Evolutionary conservation across 2,113 vertebrate genomes (phyloP), one percentile per base, ranked within the genome.

Genomic region (Etia nguti): DNA sequence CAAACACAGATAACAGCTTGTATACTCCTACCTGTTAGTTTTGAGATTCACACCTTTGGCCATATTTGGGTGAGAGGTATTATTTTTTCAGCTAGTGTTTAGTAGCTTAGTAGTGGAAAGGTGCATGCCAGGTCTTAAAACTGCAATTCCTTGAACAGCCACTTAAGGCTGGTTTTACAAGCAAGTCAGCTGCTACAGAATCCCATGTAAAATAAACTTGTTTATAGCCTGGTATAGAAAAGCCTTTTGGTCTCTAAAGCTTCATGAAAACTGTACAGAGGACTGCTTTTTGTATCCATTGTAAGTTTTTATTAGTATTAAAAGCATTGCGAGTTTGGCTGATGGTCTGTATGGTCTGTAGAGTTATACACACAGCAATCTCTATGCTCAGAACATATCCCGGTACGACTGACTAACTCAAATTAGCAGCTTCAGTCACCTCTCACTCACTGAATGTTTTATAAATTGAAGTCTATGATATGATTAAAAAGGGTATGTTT

Each of bases 401-500:
- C 3, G 5, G 20, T 34, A 29, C 31, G n/a, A 10, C 18, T 2
- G 59, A 34, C 57, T 15, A 57, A 26, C 55, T 60, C 29, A 36
- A 36, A 20, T 62, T 62, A 62, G 59, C 18, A 65, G 18, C 31
- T 65, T 65, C 31, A 36, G 31, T 62, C 60, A 65, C 31, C 18
- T 36, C 18, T 36, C 18, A 3, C 60, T 65, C 60, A n/a, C 60
- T 65, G 60, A 65, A 65, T n/a, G 31, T 12, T 36, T 34, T 20
- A n/a, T 20, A 36, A 36, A 10, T n/a, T 34, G 20, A 62, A 62
- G 59, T 6, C 31, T 36, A n/a, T 20, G 18, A 62, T n/a, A n/a
- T 2, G 0, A 34, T 34, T 62, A 36, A 34, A 20, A 34, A 18
- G 29, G 9, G 15, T 60, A 57, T 3, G 2, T 62, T 62, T 34